These are phyloP conservation scores for Heliconius congener DNA, from an alignment of 1,140 invertebrate genomes.

Conservation along the genomic window DNA sequence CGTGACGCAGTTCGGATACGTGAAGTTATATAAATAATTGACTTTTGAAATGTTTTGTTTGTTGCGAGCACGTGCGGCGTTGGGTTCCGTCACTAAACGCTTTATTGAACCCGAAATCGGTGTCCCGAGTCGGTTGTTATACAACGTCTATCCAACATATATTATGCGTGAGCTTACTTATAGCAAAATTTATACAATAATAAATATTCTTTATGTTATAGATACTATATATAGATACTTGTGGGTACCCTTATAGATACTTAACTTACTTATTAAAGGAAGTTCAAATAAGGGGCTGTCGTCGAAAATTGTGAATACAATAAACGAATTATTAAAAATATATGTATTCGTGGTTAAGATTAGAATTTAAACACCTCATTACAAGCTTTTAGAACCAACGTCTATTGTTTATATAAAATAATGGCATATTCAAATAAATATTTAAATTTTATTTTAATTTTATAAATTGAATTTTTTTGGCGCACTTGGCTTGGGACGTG, in stretches of 20 bases:
- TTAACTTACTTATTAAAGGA: background rate
- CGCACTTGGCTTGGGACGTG: background rate
- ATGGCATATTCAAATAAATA: background rate
- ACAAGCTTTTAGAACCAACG: slow-evolving; percentile 3
- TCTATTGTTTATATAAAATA: slow-evolving; percentile 16
- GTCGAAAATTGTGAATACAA: slow-evolving; percentile 17
- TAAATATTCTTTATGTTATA: slow-evolving; percentile 1
- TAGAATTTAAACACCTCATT: slow-evolving; percentile 23
- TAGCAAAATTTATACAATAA: background rate
- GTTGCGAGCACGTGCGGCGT: background rate
- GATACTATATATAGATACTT: background rate
- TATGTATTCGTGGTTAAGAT: background rate
- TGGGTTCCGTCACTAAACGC: background rate
- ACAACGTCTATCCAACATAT: too few relatives aligned
- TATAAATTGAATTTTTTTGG: background rate
- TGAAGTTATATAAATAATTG: too few relatives aligned
- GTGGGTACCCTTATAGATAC: too few relatives aligned
- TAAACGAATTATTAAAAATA: background rate
- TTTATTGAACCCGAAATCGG: background rate
- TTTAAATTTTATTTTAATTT: slow-evolving; percentile 13
- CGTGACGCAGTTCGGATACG: too few relatives aligned
- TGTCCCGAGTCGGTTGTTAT: too few relatives aligned
- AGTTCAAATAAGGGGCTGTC: background rate
- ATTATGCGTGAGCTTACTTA: too few relatives aligned
- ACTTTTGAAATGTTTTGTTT: too few relatives aligned